Evolutionary conservation across 2,113 vertebrate genomes (phyloP).

Genomic region (Chaenogobius annularis): DNA sequence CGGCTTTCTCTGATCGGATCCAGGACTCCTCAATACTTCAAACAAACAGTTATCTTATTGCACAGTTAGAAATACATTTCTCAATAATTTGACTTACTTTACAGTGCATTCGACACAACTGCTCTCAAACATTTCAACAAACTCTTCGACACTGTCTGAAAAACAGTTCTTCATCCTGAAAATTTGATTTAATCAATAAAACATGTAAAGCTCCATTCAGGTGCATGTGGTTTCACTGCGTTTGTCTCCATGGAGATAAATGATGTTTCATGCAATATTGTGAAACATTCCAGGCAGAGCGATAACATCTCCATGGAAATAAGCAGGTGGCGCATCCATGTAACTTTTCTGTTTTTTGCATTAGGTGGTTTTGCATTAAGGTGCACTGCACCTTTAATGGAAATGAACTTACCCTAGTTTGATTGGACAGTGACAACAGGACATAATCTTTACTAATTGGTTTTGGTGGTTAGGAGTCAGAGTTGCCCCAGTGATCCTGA

Average conservation of each 20-base stretch:
- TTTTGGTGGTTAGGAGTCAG: slow-evolving; percentile 71
- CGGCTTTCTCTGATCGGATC: slow-evolving; percentile 42
- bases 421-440: slow-evolving; percentile 54
- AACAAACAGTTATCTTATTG: neutral
- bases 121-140: slow-evolving; percentile 31
- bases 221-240: too few species aligned
- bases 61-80: neutral
- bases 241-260: too few species aligned
- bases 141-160: slow-evolving; percentile 31
- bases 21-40: slow-evolving; percentile 57
- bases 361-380: too few species aligned
- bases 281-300: too few species aligned
- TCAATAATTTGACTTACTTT: slow-evolving; percentile 30
- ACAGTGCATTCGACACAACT: slow-evolving; percentile 13
- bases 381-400: neutral
- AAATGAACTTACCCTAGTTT: slow-evolving; percentile 80
- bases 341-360: too few species aligned
- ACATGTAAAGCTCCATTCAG: neutral
- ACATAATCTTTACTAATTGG: slow-evolving; percentile 72
- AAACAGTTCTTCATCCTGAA: slow-evolving; percentile 53
- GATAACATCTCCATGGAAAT: too few species aligned
- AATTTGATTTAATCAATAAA: neutral
- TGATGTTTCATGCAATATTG: too few species aligned
- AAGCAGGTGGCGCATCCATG: too few species aligned
- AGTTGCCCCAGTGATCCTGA: slow-evolving; percentile 76